Evolutionary conservation across 2,113 vertebrate species (phyloP), one percentile per base, ranked within the genome.

Genomic region (Poecile atricapillus): DNA sequence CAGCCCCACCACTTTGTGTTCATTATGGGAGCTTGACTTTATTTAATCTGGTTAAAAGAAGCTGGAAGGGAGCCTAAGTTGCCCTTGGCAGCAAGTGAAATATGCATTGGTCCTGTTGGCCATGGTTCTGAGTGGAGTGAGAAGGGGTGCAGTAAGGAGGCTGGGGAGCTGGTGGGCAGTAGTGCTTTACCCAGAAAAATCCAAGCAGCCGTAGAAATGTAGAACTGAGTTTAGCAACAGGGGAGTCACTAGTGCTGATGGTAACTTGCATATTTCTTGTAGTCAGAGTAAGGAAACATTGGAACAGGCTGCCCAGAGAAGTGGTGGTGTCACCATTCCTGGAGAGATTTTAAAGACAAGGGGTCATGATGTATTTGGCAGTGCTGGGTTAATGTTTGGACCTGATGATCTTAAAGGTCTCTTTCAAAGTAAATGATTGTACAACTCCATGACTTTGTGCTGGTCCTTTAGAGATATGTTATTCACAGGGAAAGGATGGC

Each of bases 121-220:
- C 5, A 0, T 41, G 8, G 19, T 25, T 70, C 35, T n/a, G 27
- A 47, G 13, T 13, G n/a, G 17, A 35, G 64, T 0, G 2, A 1
- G 52, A 43, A 69, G 13, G 30, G 15, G 28, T 3, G 9, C 30
- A 47, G 10, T 19, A 22, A 55, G 25, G 35, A 49, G 35, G 3
- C 31, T 69, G 55, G 21, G 25, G 25, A 53, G 41, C 13, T 76
- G n/a, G 41, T 55, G 63, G 47, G 33, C 35, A 77, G 7, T 33
- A 31, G 7, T 37, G 35, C 17, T 17, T 76, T 47, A 22, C 0
- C 0, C 55, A 55, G 63, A 39, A 76, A 76, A 76, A 62, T 55
- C 47, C 43, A 37, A 69, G 18, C 25, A 76, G 25, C 10, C 0
- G 0, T 49, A 56, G 31, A 83, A 69, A 62, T 37, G 31, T 13